These are phyloP conservation scores for Callyntrura guangdongensis DNA, from an alignment of 2,888 invertebrate species.

Conservation along the genomic window DNA sequence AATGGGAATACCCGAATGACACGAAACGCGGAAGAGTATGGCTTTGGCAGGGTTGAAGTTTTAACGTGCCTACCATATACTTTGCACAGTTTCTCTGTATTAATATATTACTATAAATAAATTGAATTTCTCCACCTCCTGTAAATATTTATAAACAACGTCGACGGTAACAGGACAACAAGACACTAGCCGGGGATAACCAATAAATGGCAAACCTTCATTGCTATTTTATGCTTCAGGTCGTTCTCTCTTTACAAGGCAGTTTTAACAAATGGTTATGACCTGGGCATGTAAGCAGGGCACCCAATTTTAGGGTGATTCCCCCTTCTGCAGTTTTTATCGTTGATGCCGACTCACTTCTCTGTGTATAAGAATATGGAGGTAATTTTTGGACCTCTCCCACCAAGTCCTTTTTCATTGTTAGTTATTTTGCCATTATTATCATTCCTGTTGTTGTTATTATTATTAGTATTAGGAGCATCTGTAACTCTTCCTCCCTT, in stretches of 20 bases:
- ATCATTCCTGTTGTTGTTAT: conserved; percentile 59
- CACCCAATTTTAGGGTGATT: too few relatives aligned
- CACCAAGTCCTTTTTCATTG: conserved; percentile 42
- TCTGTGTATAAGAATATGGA: too few relatives aligned
- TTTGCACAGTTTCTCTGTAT: background rate
- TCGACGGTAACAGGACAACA: background rate
- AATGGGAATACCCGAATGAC: conserved; percentile 12
- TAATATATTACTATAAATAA: background rate
- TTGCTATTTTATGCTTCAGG: conserved; percentile 28
- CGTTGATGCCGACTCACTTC: too few relatives aligned
- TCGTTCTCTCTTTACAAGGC: conserved; percentile 66
- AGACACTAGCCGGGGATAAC: conserved; percentile 20
- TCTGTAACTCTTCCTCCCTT: conserved; percentile 72
- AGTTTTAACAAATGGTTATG: conserved; percentile 78
- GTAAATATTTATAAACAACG: conserved; percentile 13
- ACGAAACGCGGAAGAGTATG: background rate
- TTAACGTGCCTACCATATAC: background rate
- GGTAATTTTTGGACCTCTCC: too few relatives aligned
- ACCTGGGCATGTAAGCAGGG: background rate
- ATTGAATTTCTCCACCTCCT: background rate
- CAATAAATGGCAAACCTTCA: conserved; percentile 55
- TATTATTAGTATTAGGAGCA: conserved; percentile 63
- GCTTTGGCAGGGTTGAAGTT: too few relatives aligned
- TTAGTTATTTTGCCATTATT: conserved; percentile 46
- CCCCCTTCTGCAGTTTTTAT: too few relatives aligned